Conservation (phyloP, 2,888 invertebrate species). For the Drosophila vallismaia region DNA sequence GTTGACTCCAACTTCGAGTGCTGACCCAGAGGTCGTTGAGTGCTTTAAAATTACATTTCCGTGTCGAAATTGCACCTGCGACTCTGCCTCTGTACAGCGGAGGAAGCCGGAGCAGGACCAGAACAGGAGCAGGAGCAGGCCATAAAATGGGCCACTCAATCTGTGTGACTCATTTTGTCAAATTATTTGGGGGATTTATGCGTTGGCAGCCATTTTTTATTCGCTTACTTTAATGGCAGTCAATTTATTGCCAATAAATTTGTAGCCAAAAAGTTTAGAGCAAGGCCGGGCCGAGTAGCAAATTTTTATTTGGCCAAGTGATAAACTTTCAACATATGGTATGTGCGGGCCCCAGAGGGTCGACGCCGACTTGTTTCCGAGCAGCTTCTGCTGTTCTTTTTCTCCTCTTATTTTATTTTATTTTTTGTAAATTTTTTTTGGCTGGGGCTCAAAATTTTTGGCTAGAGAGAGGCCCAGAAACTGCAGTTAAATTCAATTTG, state of each 20-base stretch:
- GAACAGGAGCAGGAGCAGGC: conserved; percentile 2
- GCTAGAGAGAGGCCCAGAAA: conserved; percentile 57
- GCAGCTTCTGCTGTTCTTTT: conserved; percentile 15
- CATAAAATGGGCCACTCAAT: conserved; percentile 66
- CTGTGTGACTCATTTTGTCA: conserved; percentile 80
- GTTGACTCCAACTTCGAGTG: conserved; percentile 18
- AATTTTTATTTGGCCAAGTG: conserved; percentile 74
- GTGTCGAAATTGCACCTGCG: conserved; percentile 74
- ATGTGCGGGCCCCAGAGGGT: conserved; percentile 55
- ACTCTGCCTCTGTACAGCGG: conserved; percentile 20
- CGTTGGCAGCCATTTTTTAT: conserved; percentile 75
- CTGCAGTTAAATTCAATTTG: conserved; percentile 79
- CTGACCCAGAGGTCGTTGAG: conserved; percentile 47
- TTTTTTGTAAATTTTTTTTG: conserved; percentile 43
- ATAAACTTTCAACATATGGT: conserved; percentile 77
- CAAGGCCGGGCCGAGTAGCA: conserved; percentile 62
- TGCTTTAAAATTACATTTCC: conserved; percentile 79
- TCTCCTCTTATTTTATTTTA: neutral
- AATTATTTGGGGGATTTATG: conserved; percentile 79
- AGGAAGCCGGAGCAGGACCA: conserved; percentile 4
- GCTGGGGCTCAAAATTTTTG: conserved; percentile 61
- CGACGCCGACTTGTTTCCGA: conserved; percentile 27
- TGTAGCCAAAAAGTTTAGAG: conserved; percentile 80
- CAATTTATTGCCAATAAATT: conserved; percentile 79
- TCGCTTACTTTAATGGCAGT: conserved; percentile 76